Conservation (phyloP, 2,113 vertebrate genomes). For the Saguinus imperator region DNA sequence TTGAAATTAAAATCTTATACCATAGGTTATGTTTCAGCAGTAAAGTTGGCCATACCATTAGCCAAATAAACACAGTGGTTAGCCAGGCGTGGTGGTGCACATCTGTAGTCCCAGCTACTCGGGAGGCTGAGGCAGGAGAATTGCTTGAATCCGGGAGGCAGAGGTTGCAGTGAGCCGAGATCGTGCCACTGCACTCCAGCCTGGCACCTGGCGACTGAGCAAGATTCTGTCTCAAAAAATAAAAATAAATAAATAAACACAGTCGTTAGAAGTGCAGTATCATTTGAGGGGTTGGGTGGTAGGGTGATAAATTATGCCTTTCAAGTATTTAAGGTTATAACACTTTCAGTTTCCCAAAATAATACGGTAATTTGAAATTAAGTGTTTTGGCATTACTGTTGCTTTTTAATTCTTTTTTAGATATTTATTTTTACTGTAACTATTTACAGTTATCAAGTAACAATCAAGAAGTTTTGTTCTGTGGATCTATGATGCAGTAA, state of each 20-base stretch:
- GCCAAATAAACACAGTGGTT: neutral
- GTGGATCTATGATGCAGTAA: constrained; percentile 69
- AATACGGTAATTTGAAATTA: constrained; percentile 46
- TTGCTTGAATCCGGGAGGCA: no score
- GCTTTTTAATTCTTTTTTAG: constrained; percentile 16
- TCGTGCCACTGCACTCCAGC: no score
- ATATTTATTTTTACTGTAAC: constrained; percentile 9
- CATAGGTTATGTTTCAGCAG: constrained; percentile 31
- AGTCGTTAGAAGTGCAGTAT: neutral
- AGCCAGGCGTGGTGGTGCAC: no score
- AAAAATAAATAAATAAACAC: neutral
- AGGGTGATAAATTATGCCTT: neutral
- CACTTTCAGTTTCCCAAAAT: constrained; percentile 34
- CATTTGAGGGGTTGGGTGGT: neutral
- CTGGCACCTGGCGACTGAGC: no score
- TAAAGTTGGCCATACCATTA: neutral
- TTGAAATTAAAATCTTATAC: constrained; percentile 46
- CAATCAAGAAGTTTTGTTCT: constrained; percentile 69
- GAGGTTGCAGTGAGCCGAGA: no score
- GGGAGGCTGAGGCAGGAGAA: no score
- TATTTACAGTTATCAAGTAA: constrained; percentile 74
- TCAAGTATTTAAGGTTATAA: constrained; percentile 2
- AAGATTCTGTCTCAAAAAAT: no score
- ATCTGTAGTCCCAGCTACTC: no score
- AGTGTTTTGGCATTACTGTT: neutral